Evolutionary conservation across 1,140 invertebrate genomes (phyloP).

Genomic region (Cyclargus thomasi): DNA sequence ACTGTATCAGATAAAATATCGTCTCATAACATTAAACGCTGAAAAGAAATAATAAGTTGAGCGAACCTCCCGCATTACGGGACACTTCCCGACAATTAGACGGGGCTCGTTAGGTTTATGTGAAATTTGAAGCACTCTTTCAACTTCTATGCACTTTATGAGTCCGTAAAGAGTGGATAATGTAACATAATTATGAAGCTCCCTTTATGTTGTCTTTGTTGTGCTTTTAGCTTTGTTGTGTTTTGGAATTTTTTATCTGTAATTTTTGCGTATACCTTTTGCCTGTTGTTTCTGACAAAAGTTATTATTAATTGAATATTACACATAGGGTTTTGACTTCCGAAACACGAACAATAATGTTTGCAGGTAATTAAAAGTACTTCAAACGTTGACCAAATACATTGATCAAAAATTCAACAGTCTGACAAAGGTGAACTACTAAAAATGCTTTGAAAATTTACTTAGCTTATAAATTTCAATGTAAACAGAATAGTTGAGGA

Average conservation of each 20-base stretch:
- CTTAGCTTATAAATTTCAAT: too few relatives aligned
- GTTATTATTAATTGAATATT: not conserved
- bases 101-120: slow-evolving; percentile 58
- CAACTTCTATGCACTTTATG: slow-evolving; percentile 44
- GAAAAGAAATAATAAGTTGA: slow-evolving; percentile 58
- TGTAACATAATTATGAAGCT: slow-evolving; percentile 22
- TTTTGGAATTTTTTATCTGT: not conserved
- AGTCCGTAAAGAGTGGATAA: slow-evolving; percentile 38
- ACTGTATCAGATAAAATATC: slow-evolving; percentile 54
- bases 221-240: slow-evolving; percentile 8
- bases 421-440: too few relatives aligned
- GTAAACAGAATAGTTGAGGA: too few relatives aligned
- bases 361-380: too few relatives aligned
- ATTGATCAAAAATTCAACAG: too few relatives aligned
- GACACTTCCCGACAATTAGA: slow-evolving; percentile 71
- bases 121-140: slow-evolving; percentile 36
- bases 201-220: not conserved
- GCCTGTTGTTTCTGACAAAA: not conserved
- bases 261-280: not conserved
- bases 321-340: too few relatives aligned
- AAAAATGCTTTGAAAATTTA: too few relatives aligned
- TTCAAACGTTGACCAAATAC: too few relatives aligned
- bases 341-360: too few relatives aligned
- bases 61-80: slow-evolving; percentile 41
- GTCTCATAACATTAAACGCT: slow-evolving; percentile 65